A percentile compares a stretch with the other conserved stretches of the same genome.
phyloP scores from a whole-genome alignment of 2,113 vertebrate genomes.

The Antigone vipio region DNA sequence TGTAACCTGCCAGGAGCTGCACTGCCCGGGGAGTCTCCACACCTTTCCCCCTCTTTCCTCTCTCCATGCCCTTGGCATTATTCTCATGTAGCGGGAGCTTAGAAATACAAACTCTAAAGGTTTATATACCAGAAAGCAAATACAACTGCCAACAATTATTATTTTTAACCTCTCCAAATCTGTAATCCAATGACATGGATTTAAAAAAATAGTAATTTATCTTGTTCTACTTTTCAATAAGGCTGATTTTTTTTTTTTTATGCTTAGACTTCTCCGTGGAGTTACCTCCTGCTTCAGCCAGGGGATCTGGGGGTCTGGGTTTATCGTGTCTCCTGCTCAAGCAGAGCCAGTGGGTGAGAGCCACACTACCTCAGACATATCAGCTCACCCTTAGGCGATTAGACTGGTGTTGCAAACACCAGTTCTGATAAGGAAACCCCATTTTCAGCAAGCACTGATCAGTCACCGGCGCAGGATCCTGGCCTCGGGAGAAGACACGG shows the following conservation, averaged over 20 bases:
- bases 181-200: neutral
- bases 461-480: neutral
- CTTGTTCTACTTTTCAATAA: neutral
- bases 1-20: fast-evolving
- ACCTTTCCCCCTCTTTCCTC: neutral
- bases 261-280: neutral
- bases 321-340: neutral
- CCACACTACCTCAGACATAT: fast-evolving
- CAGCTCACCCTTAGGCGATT: neutral
- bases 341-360: neutral
- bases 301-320: neutral
- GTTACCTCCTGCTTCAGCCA: neutral
- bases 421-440: neutral
- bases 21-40: fast-evolving
- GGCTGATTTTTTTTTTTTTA: neutral
- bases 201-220: neutral
- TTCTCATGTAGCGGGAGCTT: neutral
- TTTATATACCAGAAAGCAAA: neutral
- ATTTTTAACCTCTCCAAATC: neutral
- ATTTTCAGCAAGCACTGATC: neutral
- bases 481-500: fast-evolving
- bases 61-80: neutral
- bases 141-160: neutral
- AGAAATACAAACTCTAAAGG: neutral
- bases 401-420: neutral